phyloP scores from a whole-genome alignment of 1,140 invertebrate genomes.

The Sarcophaga peregrina region DNA sequence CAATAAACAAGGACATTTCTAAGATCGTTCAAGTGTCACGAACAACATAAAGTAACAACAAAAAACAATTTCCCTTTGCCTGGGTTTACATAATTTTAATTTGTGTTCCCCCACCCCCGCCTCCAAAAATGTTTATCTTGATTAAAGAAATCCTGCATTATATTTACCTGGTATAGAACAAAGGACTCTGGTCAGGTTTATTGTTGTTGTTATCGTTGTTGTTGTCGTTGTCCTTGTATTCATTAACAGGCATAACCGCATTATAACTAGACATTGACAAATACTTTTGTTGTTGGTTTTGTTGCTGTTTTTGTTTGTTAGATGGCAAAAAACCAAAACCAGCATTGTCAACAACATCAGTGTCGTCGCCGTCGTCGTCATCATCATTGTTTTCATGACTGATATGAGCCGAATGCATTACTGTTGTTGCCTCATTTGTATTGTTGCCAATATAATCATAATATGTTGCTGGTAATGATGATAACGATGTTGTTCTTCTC shows the following conservation, averaged over 20 bases:
- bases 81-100: too few species aligned
- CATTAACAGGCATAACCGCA: constrained; percentile 12
- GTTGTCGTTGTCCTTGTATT: not conserved
- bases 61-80: too few species aligned
- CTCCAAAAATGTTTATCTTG: too few species aligned
- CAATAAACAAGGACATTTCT: not conserved
- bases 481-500: not conserved
- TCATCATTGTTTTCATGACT: not conserved
- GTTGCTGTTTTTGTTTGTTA: not conserved
- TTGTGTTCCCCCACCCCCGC: too few species aligned
- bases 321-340: not conserved
- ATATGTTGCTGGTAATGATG: not conserved
- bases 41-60: not conserved
- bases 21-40: not conserved
- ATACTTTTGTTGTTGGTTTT: not conserved
- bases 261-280: not conserved
- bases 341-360: not conserved
- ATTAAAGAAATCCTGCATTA: not conserved
- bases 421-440: not conserved
- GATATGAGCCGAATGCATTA: not conserved
- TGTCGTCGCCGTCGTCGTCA: not conserved
- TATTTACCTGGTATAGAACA: constrained; percentile 4
- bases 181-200: not conserved
- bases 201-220: too few species aligned
- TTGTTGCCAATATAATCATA: constrained; percentile 18